A percentile compares a stretch with the other conserved stretches of the same genome.
Conservation (phyloP, 1,140 invertebrate genomes). For the Philopotamus ludificatus region DNA sequence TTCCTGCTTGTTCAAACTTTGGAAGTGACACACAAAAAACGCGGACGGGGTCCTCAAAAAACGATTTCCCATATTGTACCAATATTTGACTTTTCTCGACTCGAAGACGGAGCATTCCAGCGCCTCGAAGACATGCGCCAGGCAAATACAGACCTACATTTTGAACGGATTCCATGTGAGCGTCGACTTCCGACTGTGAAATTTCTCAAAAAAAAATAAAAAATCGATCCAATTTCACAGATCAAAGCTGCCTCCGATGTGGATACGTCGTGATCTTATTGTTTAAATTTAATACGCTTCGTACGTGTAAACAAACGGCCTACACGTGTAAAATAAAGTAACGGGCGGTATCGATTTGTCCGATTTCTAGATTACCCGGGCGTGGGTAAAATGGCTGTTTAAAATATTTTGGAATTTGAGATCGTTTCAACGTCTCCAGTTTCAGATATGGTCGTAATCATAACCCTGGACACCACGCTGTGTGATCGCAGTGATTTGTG, state of each 20-base stretch:
- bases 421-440: constrained; percentile 1
- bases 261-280: neutral
- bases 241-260: neutral
- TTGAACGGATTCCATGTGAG: neutral
- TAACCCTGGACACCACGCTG: constrained; percentile 19
- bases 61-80: constrained; percentile 37
- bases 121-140: neutral
- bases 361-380: neutral
- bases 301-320: neutral
- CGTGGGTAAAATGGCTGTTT: neutral
- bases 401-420: constrained; percentile 19
- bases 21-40: constrained; percentile 19
- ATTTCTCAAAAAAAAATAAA: neutral
- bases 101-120: neutral
- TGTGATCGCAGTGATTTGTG: constrained; percentile 27
- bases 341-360: neutral
- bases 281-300: neutral
- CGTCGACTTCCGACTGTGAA: no score
- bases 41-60: constrained; percentile 27
- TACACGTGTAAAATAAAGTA: neutral
- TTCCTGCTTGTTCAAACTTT: constrained; percentile 38
- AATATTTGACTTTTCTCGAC: constrained; percentile 34
- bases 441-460: neutral
- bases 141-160: neutral
- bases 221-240: no score